phyloP scores from a whole-genome alignment of 2,797 vertebrate species.

The Melanotaenia pygmaea region DNA sequence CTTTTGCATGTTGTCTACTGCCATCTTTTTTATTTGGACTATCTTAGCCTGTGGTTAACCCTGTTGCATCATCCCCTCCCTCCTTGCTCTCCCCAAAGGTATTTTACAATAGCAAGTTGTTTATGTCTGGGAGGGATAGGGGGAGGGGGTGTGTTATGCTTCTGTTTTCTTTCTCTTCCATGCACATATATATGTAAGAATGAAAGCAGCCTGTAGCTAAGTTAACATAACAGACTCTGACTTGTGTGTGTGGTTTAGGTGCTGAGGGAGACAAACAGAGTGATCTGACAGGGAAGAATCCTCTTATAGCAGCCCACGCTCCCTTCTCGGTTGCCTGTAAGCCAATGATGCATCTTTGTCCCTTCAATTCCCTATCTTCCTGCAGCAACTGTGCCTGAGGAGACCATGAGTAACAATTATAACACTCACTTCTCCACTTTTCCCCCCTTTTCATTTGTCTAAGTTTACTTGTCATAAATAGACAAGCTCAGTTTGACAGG shows the following conservation, averaged over 20 bases:
- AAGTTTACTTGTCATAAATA: conserved; percentile 6
- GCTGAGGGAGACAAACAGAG: conserved; percentile 50
- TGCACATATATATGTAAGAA: background rate
- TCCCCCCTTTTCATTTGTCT: background rate
- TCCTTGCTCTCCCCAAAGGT: conserved; percentile 29
- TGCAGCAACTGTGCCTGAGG: conserved; percentile 26
- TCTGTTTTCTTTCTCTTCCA: conserved; percentile 22
- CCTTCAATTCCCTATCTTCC: conserved; percentile 36
- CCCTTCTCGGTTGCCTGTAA: conserved; percentile 46
- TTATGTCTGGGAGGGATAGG: conserved; percentile 3
- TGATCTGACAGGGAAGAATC: conserved; percentile 66
- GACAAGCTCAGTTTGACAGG: background rate
- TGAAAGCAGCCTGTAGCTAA: conserved; percentile 38
- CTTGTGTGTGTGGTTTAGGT: conserved; percentile 45
- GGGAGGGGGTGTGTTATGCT: background rate
- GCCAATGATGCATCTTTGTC: conserved; percentile 63
- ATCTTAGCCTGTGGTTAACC: conserved; percentile 19
- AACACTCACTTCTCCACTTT: conserved; percentile 7
- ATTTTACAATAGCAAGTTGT: conserved; percentile 36
- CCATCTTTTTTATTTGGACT: conserved; percentile 49
- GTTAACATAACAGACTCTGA: conserved; percentile 44
- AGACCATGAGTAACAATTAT: conserved; percentile 41
- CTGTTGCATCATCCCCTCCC: conserved; percentile 49
- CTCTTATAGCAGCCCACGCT: conserved; percentile 72
- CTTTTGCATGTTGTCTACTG: conserved; percentile 3